phyloP scores from a whole-genome alignment of 2,888 invertebrate species.

The Leptura quadrifasciata region DNA sequence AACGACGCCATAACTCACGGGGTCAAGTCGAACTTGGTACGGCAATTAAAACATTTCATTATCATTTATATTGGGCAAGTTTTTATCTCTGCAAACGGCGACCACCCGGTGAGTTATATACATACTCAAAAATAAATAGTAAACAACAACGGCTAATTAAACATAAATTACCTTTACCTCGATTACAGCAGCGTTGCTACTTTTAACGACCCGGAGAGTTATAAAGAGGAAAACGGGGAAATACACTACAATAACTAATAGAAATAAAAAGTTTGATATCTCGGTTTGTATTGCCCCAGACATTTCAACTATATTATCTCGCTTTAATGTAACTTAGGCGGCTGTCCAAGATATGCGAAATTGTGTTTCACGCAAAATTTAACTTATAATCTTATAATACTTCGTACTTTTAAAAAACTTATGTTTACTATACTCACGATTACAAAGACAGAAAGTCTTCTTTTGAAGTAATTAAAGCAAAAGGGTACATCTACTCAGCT shows the following conservation, averaged over 20 bases:
- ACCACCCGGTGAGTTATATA: slow-evolving; percentile 10
- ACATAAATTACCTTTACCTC: slow-evolving; percentile 5
- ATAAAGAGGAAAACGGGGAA: neutral
- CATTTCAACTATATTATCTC: too few species aligned
- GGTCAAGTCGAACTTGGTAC: slow-evolving; percentile 57
- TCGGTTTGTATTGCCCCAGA: too few species aligned
- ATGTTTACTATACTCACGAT: too few species aligned
- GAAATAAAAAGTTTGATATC: neutral
- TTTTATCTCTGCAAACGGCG: slow-evolving; percentile 32
- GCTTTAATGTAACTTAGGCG: too few species aligned
- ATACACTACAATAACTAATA: neutral
- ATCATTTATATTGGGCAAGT: slow-evolving; percentile 54
- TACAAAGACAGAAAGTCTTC: too few species aligned
- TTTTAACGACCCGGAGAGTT: neutral
- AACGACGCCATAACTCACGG: slow-evolving; percentile 61
- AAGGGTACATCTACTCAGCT: too few species aligned
- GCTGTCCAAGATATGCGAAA: too few species aligned
- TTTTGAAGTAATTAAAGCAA: too few species aligned
- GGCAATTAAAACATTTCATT: slow-evolving; percentile 59
- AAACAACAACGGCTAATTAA: slow-evolving; percentile 1
- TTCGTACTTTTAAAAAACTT: too few species aligned
- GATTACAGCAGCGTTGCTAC: neutral
- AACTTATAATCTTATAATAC: too few species aligned
- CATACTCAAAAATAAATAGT: slow-evolving; percentile 3
- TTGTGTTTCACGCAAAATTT: too few species aligned